phyloP scores from a whole-genome alignment of 2,113 vertebrate species.

The Erythrolamprus reginae region DNA sequence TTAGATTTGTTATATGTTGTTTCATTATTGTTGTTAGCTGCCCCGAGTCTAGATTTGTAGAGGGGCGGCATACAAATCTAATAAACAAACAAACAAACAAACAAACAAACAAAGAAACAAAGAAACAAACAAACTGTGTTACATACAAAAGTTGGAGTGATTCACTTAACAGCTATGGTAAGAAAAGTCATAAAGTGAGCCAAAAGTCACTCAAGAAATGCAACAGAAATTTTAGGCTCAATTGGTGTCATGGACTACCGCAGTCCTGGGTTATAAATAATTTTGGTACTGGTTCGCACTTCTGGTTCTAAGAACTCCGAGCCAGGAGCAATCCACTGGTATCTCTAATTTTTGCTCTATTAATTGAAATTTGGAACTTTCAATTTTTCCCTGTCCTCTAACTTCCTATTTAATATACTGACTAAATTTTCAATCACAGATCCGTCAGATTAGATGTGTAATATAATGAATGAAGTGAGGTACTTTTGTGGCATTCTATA shows the following conservation, averaged over 20 bases:
- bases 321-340: too few relatives aligned
- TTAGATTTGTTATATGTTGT: too few relatives aligned
- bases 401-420: not conserved
- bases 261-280: too few relatives aligned
- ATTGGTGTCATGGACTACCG: not conserved
- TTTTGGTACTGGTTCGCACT: too few relatives aligned
- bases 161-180: not conserved
- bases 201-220: not conserved
- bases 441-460: not conserved
- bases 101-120: too few relatives aligned
- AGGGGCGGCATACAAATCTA: too few relatives aligned
- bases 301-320: too few relatives aligned
- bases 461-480: not conserved
- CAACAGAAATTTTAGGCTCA: not conserved
- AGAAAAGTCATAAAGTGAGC: not conserved
- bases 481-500: not conserved
- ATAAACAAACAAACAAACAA: too few relatives aligned
- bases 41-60: too few relatives aligned
- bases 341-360: not conserved
- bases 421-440: not conserved
- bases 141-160: not conserved
- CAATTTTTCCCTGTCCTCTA: not conserved
- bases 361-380: not conserved
- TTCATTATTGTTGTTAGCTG: too few relatives aligned
- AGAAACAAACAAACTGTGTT: too few relatives aligned